A percentile compares a stretch with the other conserved stretches of the same genome.
Conservation (phyloP, 2,113 vertebrate species). For the Xerus inauris region DNA sequence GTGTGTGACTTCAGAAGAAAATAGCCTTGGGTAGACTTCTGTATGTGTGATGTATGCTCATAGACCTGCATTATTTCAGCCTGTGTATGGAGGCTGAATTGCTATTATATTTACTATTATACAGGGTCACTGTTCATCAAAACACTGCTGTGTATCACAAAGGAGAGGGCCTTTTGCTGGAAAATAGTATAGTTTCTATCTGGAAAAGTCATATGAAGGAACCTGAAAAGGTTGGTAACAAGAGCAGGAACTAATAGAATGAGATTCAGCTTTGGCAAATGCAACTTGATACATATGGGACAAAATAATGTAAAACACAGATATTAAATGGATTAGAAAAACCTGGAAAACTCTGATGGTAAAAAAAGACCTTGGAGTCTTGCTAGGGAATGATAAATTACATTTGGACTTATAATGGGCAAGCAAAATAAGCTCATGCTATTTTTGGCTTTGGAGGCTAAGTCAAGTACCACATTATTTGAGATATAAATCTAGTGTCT, state of each 20-base stretch:
- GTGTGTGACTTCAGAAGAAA: conserved; percentile 9
- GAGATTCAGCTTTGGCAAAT: conserved; percentile 40
- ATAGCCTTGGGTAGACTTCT: neutral
- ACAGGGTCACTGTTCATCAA: neutral
- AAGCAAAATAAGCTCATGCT: conserved; percentile 60
- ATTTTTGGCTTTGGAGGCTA: conserved; percentile 47
- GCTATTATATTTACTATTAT: neutral
- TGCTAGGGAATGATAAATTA: conserved; percentile 63
- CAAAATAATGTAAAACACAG: conserved; percentile 50
- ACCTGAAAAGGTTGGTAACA: neutral
- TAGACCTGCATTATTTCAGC: conserved; percentile 26
- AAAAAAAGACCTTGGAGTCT: conserved; percentile 19
- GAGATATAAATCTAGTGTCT: conserved; percentile 44
- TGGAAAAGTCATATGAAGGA: conserved; percentile 22
- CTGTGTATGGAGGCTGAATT: neutral
- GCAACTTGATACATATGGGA: neutral
- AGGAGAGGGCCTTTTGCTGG: neutral
- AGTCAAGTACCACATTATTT: conserved; percentile 56
- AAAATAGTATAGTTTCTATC: neutral
- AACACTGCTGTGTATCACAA: neutral
- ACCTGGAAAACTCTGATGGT: conserved; percentile 3
- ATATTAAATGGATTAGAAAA: conserved; percentile 60
- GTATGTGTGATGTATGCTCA: neutral
- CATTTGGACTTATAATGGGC: conserved; percentile 50
- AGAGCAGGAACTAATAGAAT: conserved; percentile 38